Evolutionary conservation across 1,140 invertebrate genomes (phyloP), one percentile per base, ranked within the genome.

Genomic region (Trachelipus rathkii): DNA sequence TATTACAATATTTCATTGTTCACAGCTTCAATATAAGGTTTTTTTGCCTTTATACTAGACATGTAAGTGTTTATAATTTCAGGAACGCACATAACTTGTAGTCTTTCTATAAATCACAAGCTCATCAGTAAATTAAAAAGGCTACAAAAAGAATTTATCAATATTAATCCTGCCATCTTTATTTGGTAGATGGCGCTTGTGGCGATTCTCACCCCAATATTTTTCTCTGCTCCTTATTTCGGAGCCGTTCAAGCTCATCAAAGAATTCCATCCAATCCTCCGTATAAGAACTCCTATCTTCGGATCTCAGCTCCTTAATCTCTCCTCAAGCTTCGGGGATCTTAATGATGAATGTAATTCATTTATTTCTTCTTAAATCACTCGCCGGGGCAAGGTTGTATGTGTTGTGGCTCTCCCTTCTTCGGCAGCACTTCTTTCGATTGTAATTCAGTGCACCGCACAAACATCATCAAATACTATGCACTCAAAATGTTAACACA

Each of bases 301-400:
- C 50, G 19, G 50, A 60, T 60, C 50, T 60, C 8, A 8, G 8
- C 50, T 60, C 19, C 50, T 60, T 60, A 60, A 60, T 60, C 50
- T 33, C 50, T 60, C 19, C 50, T 60, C 2, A 60, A 60, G 50
- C 50, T 60, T 15, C 19, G 50, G 19, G 15, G 50, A 60, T 60
- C 50, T 60, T 15, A 15, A 60, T 60, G 50, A 60, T 60, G 50
- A 60, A 60, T 60, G 50, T 60, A 60, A 60, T 60, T 60, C 50
- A 60, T 60, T 60, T 60, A 60, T 60, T 60, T 60, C 50, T 60
- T 60, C 50, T 19, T 60, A 60, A 60, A 60, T 60, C 50, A 60
- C 11, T 60, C 19, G 50, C 6, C 6, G 33, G 33, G 33, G 33
- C 33, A 33, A 33, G 33, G 6, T 1, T 33, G 33, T 33, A 3